Base-by-base conservation (phyloP, 1,140 invertebrate genomes). In the Diabrotica undecimpunctata region DNA sequence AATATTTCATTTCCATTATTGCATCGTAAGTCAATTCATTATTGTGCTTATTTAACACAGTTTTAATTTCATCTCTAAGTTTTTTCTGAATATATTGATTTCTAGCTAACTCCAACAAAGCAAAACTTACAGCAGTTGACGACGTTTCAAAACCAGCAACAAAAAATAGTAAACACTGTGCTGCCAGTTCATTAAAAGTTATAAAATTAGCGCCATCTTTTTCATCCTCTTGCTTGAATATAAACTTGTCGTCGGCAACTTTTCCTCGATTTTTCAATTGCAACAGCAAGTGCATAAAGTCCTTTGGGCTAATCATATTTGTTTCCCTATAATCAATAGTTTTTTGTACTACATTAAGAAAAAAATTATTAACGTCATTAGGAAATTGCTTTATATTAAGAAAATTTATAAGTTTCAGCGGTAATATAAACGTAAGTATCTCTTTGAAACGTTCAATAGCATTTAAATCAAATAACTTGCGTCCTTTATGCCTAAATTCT, bases 11-110 rank as follows among this genome's bases (percentile, higher is more conserved):
- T n/a, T 83, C 80, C n/a, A 79, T 72, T 3, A 88, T 65, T 10
- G 79, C 77, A 7, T 86, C 84, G 66, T 85, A 87, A 41, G 78
- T 83, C 0, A 86, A 67, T 61, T 81, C 69, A 5, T 80, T 79
- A n/a, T 79, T 70, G 62, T 84, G 73, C 58, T 78, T 77, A 7
- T 69, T 58, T 0, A 85, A 36, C 11, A 81, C 79, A 5, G 71
- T 54, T 12, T 78, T 70, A 0, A 84, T 79, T 70, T 85, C 81
- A 6, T 76, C 51, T 10, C 82, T 71, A 7, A 79, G 65, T 62
- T 79, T 81, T 0, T 74, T 38, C 65, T 85, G 83, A 5, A 82
- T 71, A 11, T 81, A 75, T 5, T 74, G 75, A 72, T 83, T 74
- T 38, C 73, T 54, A 0, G 81, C 79, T 5, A 84, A 61, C 61